phyloP scores from a whole-genome alignment of 2,797 vertebrate genomes.

The Ara ararauna region DNA sequence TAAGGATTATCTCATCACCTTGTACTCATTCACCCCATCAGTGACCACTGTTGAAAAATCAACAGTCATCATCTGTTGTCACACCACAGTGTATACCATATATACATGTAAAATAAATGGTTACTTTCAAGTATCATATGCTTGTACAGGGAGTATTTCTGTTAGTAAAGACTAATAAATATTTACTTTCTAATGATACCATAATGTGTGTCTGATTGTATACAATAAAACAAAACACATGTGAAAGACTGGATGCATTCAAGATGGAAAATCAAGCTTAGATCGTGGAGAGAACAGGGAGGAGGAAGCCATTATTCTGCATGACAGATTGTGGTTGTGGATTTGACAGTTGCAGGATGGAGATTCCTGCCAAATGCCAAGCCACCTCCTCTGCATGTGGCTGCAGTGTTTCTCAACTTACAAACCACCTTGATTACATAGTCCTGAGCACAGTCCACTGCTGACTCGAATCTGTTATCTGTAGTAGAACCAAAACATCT shows the following conservation, averaged over 20 bases:
- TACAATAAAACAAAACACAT: neutral
- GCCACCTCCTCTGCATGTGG: conserved; percentile 3
- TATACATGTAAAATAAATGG: neutral
- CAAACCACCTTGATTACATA: neutral
- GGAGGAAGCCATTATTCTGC: conserved; percentile 44
- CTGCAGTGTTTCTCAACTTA: conserved; percentile 12
- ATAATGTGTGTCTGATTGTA: neutral
- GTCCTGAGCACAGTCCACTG: conserved; percentile 12
- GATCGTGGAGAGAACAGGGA: neutral
- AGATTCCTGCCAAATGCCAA: conserved; percentile 43
- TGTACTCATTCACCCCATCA: neutral
- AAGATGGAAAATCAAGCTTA: neutral
- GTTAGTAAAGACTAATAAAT: conserved; percentile 10
- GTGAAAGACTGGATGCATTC: neutral
- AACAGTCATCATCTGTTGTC: neutral
- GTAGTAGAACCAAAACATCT: neutral
- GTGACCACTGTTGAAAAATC: neutral
- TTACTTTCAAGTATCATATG: neutral
- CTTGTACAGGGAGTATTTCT: neutral
- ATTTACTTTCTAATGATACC: conserved; percentile 15
- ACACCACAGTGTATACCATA: neutral
- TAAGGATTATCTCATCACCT: neutral
- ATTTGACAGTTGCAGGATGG: conserved; percentile 37
- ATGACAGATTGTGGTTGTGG: conserved; percentile 1
- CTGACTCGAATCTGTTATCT: neutral